Base-by-base conservation (phyloP, 1,140 invertebrate species). In the Aphelenchoides avenae region DNA sequence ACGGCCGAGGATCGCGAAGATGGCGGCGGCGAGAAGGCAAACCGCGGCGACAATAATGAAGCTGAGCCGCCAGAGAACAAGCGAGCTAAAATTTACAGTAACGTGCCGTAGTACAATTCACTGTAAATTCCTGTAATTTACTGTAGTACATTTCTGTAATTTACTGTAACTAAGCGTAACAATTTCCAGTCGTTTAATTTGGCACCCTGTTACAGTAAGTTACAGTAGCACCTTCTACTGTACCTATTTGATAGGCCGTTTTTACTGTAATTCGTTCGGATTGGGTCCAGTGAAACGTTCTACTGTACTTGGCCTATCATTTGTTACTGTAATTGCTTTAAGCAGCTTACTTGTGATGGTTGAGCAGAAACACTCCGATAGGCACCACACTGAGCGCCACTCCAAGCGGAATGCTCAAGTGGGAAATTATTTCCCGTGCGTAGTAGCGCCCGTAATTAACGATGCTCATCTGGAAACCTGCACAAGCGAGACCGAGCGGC, bases 401-500 rank as follows among this genome's bases (percentile, higher is more conserved):
- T 3, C 51, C 52, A 31, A 57, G 44, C 7, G 54, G 52, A 5
- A 42, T 31, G 26, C 49, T 29, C 53, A 57, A 24, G 33, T 37
- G 9, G 9, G 34, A 27, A 6, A 57, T 30, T 27, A 57, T 61
- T 24, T 42, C 40, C 30, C 58, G 55, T 3, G 55, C 49, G 36
- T 39, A 57, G 31, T 56, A 57, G 20, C 55, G 55, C 7, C 55
- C 55, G 39, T 61, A 61, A n/a, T 56, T 31, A 15, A 57, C 33
- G 22, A 54, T 6, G 47, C 36, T 15, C 20, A 56, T 34, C 5
- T 56, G 26, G 53, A 57, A 57, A 13, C 55, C 55, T n/a, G 44
- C 20, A 5, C 33, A 26, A 3, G 55, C 26, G 11, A 57, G 27
- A n/a, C 55, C 55, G 15, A 57, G 33, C 15, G 55, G 52, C 4